Conservation (phyloP, 1,140 invertebrate species). For the Argopecten irradians region DNA sequence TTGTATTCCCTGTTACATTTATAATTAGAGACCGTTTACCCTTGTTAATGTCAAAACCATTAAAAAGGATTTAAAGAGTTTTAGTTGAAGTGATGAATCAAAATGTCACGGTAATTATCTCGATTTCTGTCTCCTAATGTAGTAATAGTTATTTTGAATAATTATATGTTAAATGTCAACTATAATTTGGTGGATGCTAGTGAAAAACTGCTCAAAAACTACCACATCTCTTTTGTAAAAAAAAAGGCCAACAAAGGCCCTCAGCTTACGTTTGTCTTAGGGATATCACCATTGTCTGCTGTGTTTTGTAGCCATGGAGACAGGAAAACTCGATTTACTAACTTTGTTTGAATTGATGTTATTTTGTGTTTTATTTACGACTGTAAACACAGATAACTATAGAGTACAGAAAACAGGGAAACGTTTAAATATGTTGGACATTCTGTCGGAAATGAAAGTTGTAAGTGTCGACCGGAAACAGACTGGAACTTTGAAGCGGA, state of each 20-base stretch:
- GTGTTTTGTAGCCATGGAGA: neutral
- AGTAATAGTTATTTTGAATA: neutral
- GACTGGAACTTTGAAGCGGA: neutral
- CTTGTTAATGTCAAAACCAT: too few species aligned
- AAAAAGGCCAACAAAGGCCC: too few species aligned
- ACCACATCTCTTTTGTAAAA: too few species aligned
- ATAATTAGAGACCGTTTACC: too few species aligned
- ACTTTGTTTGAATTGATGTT: neutral
- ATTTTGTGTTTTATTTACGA: neutral
- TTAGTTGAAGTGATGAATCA: too few species aligned
- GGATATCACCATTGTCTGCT: too few species aligned
- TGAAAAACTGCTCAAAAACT: neutral
- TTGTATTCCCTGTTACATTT: too few species aligned
- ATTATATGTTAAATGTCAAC: too few species aligned
- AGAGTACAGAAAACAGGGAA: neutral
- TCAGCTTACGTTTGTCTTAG: too few species aligned
- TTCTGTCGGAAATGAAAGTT: neutral
- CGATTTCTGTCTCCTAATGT: neutral
- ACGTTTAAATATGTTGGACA: neutral
- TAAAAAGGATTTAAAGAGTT: too few species aligned
- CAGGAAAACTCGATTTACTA: neutral
- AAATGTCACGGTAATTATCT: neutral
- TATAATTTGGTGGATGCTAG: neutral
- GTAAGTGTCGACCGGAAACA: neutral
- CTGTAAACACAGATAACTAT: neutral